A percentile compares a stretch with the other conserved stretches of the same genome.
These are phyloP conservation scores for Orchesella cincta DNA, from an alignment of 1,140 invertebrate genomes.

Conservation along the genomic window DNA sequence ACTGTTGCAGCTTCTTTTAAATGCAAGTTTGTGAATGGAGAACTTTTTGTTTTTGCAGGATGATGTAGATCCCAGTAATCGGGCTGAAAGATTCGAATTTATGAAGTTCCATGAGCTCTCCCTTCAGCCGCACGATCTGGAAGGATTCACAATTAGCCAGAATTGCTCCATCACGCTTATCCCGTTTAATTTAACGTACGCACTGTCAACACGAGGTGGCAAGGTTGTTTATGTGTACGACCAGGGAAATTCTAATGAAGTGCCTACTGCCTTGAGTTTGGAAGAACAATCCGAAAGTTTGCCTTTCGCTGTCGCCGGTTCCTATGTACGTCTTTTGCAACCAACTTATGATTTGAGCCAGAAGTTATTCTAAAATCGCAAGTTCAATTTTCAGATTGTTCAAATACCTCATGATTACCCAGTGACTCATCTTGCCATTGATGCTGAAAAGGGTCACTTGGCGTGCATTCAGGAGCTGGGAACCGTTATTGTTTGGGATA, in stretches of 20 bases:
- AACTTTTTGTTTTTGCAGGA: neutral
- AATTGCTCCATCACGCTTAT: conserved; percentile 7
- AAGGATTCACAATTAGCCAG: neutral
- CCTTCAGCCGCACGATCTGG: neutral
- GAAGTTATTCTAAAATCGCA: neutral
- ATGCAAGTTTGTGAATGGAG: neutral
- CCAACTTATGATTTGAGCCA: neutral
- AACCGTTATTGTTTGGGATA: conserved; percentile 10
- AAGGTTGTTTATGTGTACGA: neutral
- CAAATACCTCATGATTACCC: neutral
- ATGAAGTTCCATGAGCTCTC: conserved; percentile 5
- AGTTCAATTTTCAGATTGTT: neutral
- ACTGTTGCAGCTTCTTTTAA: neutral
- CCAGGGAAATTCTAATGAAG: neutral
- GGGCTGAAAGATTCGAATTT: neutral
- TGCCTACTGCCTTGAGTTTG: neutral
- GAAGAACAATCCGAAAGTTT: neutral
- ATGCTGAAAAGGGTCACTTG: neutral
- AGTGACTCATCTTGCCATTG: conserved; percentile 2
- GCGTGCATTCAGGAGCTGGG: conserved; percentile 2
- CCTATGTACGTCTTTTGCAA: too few relatives aligned
- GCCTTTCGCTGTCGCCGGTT: neutral
- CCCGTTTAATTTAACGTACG: conserved; percentile 1
- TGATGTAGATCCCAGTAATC: neutral
- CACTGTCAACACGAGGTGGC: neutral